Evolutionary conservation across 2,113 vertebrate species (phyloP).

Genomic region (Dendrocopos noguchii): DNA sequence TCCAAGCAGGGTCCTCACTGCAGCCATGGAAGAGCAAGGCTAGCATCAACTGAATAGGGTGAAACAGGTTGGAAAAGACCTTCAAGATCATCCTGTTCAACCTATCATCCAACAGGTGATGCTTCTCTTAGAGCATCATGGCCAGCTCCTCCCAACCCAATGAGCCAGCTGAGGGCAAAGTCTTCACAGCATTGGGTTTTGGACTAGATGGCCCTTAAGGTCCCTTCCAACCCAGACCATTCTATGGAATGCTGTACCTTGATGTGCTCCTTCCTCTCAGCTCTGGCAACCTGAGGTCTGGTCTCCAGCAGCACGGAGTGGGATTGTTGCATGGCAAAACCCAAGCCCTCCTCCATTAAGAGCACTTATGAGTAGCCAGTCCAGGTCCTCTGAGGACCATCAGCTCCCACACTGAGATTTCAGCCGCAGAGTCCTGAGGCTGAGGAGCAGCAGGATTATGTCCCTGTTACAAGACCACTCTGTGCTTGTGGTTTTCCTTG

Average conservation of each 20-base stretch:
- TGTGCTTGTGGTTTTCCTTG: not conserved
- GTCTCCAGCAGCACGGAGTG: not conserved
- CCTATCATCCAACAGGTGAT: too few species aligned
- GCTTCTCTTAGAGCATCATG: not conserved
- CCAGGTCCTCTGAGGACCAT: accelerated
- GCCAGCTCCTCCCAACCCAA: not conserved
- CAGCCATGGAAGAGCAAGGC: not conserved
- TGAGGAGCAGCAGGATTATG: too few species aligned
- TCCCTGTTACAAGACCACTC: not conserved
- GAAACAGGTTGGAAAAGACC: too few species aligned
- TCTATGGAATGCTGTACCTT: too few species aligned
- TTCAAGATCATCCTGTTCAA: too few species aligned
- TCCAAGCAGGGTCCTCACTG: not conserved
- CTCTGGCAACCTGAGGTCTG: not conserved
- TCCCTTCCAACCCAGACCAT: too few species aligned
- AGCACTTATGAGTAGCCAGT: not conserved
- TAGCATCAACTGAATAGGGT: not conserved
- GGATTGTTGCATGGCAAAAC: not conserved
- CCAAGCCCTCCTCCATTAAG: accelerated
- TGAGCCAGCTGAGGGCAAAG: too few species aligned
- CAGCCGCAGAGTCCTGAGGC: not conserved
- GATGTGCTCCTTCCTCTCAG: not conserved
- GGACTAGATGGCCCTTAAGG: too few species aligned
- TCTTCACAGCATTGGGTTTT: not conserved
- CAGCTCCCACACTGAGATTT: accelerated